Evolutionary conservation across 2,797 vertebrate species (phyloP), one percentile per base, ranked within the genome.

Genomic region (Platyrinchus mystaceus): DNA sequence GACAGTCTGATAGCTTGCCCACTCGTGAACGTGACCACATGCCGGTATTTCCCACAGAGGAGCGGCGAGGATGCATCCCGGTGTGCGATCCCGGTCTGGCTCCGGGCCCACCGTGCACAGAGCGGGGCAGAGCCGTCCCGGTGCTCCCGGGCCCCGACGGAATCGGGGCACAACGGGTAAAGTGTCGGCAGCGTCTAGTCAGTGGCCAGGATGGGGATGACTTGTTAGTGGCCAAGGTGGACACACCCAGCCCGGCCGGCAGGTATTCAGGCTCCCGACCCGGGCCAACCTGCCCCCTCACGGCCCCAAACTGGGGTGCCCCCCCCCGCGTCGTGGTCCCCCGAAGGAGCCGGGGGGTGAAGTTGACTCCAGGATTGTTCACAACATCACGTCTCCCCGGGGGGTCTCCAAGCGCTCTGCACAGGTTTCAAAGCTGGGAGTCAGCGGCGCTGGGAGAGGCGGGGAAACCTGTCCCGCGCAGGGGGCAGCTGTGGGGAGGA

Each of bases 281-380:
- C 10, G 10, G 7, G 17, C 9, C 44, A 52, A 1, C 7, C 14
- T 20, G 55, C 0, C 20, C 17, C 18, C 10, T 67, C 10, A 5
- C 1, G 14, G 0, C 27, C 21, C 28, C 44, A 10, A 6, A 18
- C 7, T 9, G 52, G 28, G 0, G 15, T 12, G 4, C 1, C 6
- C 1, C 16, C 30, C 4, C 30, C 3, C 12, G 6, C 8, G 2
- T 3, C 14, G 1, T 8, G 2, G 7, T 32, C 9, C 26, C 63
- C 21, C 12, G 8, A 36, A 14, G 53, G 17, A 32, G 8, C 15
- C 23, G 10, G 23, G 21, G 15, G 19, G 15, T 12, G 30, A 53
- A 37, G 30, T 21, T 21, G 19, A 9, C 6, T 2, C n/a, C 32
- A 5, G 17, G 0, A 10, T 32, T 3, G 20, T 32, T 34, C 53